Conservation (phyloP, 2,113 vertebrate genomes). For the Syngnathus scovelli region DNA sequence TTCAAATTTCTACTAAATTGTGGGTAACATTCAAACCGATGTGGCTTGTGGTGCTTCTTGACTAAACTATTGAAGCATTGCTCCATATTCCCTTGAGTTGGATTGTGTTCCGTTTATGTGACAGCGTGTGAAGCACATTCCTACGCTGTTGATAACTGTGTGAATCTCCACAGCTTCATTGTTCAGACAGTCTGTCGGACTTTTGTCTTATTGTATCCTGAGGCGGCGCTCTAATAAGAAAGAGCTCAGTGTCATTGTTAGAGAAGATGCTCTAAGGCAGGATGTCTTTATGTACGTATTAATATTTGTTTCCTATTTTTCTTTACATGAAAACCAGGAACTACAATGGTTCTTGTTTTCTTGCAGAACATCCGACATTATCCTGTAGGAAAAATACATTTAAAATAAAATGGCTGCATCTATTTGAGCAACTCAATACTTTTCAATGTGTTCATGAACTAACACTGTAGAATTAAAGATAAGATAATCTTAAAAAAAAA, state of each 20-base stretch:
- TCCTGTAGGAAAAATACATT: not conserved
- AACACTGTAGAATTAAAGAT: not conserved
- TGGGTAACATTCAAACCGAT: not conserved
- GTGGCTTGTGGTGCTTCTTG: not conserved
- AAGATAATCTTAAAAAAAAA: not conserved
- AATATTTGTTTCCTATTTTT: constrained; percentile 8
- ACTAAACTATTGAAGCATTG: not conserved
- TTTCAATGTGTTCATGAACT: not conserved
- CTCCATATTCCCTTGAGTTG: not conserved
- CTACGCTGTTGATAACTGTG: constrained; percentile 20
- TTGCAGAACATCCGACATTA: not conserved
- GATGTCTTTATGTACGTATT: constrained; percentile 1
- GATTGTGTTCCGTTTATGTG: constrained; percentile 23
- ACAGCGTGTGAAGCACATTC: constrained; percentile 27
- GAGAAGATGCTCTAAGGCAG: constrained; percentile 14
- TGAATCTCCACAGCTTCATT: constrained; percentile 27
- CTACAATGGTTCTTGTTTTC: not conserved
- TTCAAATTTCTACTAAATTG: not conserved
- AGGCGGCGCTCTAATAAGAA: constrained; percentile 16
- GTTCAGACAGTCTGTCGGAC: constrained; percentile 26
- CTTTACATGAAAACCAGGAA: not conserved
- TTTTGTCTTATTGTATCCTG: constrained; percentile 21
- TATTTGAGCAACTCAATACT: not conserved
- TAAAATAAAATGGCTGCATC: not conserved
- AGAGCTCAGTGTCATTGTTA: constrained; percentile 4